Percentiles rank a stretch among this genome's conserved stretches.
Evolutionary conservation across 2,888 invertebrate genomes (phyloP).

Genomic region (Macaria notata): DNA sequence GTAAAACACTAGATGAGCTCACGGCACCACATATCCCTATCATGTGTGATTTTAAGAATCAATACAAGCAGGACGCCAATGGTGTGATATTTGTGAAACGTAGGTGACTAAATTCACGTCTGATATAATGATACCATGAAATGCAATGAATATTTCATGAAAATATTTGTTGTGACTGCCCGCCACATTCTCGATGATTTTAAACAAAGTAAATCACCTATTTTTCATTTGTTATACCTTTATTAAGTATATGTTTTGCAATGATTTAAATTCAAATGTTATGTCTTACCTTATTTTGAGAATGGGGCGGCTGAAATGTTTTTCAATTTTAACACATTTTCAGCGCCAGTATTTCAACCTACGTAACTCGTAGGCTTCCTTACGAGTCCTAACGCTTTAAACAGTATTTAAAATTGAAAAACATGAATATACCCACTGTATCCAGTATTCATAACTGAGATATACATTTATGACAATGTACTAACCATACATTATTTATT

Average conservation of each 20-base stretch:
- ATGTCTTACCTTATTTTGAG: constrained; percentile 39
- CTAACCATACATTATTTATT: constrained; percentile 70
- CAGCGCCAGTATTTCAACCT: neutral
- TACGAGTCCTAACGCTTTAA: too few relatives aligned
- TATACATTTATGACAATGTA: constrained; percentile 22
- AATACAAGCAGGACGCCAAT: constrained; percentile 45
- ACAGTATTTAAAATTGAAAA: too few relatives aligned
- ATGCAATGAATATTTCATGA: constrained; percentile 33
- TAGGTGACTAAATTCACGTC: constrained; percentile 69
- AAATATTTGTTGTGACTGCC: constrained; percentile 40
- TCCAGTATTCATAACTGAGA: constrained; percentile 9
- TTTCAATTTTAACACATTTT: constrained; percentile 51
- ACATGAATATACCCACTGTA: too few relatives aligned
- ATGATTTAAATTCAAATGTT: neutral
- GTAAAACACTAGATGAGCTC: constrained; percentile 49
- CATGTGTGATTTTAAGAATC: constrained; percentile 58
- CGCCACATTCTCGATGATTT: constrained; percentile 51
- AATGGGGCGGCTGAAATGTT: constrained; percentile 48
- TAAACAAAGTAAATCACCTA: neutral
- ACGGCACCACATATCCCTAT: constrained; percentile 46
- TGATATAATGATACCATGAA: constrained; percentile 15
- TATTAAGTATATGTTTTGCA: neutral
- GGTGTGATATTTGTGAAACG: constrained; percentile 59
- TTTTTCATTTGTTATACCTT: neutral
- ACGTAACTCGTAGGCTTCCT: too few relatives aligned